Percentiles rank a stretch among this genome's conserved stretches.
These are phyloP conservation scores for Gonatopus flavifemur DNA, from an alignment of 1,140 invertebrate genomes.

Conservation along the genomic window DNA sequence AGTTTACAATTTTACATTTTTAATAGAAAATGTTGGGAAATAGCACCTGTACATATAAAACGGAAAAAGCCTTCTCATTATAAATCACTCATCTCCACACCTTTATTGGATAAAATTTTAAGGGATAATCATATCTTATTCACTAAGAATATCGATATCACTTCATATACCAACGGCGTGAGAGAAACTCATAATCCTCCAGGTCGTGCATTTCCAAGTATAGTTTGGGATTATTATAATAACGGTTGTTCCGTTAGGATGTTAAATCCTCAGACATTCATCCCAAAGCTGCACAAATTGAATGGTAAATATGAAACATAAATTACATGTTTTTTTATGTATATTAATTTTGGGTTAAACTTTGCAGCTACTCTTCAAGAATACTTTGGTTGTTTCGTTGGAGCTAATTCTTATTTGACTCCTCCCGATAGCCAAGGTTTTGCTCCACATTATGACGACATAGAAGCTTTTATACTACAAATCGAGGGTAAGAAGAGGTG, in stretches of 20 bases:
- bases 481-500: constrained; percentile 94
- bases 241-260: constrained; percentile 90
- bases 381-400: constrained; percentile 90
- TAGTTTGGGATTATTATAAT: constrained; percentile 89
- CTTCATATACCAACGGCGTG: constrained; percentile 76
- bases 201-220: constrained; percentile 72
- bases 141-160: constrained; percentile 88
- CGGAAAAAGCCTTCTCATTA: constrained; percentile 71
- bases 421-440: constrained; percentile 95
- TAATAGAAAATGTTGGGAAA: constrained; percentile 73
- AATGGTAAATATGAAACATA: constrained; percentile 50
- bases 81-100: constrained; percentile 72
- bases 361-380: constrained; percentile 80
- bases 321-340: constrained; percentile 5
- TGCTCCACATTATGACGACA: constrained; percentile 98
- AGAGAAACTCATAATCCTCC: constrained; percentile 86
- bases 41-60: constrained; percentile 73
- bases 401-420: constrained; percentile 94
- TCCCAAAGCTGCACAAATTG: constrained; percentile 63
- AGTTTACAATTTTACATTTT: constrained; percentile 14
- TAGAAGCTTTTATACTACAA: constrained; percentile 97
- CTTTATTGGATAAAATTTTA: constrained; percentile 77
- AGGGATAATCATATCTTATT: constrained; percentile 75
- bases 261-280: constrained; percentile 92
- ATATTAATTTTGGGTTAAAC: constrained; percentile 1